A percentile compares a stretch with the other conserved stretches of the same genome.
Evolutionary conservation across 2,797 vertebrate genomes (phyloP).

Genomic region (Mormyrops boulengeri): DNA sequence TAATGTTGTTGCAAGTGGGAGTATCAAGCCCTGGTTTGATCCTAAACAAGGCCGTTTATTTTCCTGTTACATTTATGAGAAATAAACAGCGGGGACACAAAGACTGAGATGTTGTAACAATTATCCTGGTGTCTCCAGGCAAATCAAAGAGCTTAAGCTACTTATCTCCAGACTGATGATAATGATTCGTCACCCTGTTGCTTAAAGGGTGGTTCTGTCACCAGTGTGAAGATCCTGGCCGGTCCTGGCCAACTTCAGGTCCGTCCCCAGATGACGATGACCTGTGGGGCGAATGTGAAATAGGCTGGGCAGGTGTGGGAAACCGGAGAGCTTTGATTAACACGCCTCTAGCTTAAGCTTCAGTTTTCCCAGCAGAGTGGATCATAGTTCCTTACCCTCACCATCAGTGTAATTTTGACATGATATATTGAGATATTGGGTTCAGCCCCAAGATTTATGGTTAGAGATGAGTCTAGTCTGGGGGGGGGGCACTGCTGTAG

Average conservation of each 20-base stretch:
- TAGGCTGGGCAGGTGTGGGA: not conserved
- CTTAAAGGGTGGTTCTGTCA: not conserved
- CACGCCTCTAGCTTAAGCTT: not conserved
- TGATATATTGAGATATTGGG: constrained; percentile 9
- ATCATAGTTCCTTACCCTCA: not conserved
- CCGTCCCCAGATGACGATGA: not conserved
- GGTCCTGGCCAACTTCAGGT: not conserved
- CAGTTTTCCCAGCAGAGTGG: not conserved
- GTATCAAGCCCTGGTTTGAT: not conserved
- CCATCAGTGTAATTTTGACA: not conserved
- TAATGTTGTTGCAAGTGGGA: constrained; percentile 24
- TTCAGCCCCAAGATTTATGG: constrained; percentile 6
- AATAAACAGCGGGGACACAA: not conserved
- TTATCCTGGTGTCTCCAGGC: not conserved
- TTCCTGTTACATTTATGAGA: not conserved
- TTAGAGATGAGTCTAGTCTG: not conserved
- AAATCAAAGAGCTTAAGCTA: not conserved
- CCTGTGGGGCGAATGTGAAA: not conserved
- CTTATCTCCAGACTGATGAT: not conserved
- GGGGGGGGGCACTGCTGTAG: not conserved
- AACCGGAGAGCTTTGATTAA: not conserved
- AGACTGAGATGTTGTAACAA: not conserved
- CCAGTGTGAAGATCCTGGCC: not conserved
- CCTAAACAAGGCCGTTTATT: not conserved
- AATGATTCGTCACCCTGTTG: not conserved